A percentile compares a stretch with the other conserved stretches of the same genome.
Conservation (phyloP, 2,797 vertebrate genomes). For the Chiroxiphia lanceolata region DNA sequence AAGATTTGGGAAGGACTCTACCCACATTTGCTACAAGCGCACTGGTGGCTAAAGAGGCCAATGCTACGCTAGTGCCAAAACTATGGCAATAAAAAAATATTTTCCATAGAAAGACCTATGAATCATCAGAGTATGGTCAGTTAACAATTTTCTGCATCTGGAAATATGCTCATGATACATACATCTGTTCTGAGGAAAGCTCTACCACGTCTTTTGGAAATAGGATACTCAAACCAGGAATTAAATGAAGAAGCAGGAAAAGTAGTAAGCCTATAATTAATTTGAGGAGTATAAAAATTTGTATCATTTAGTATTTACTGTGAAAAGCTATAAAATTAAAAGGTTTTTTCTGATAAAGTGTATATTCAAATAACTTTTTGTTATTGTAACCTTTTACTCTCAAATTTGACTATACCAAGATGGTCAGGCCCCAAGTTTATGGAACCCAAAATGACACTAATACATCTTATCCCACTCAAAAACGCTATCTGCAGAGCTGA, state of each 20-base stretch:
- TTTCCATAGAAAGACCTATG: not conserved
- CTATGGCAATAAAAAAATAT: not conserved
- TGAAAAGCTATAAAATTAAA: not conserved
- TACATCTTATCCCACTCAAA: not conserved
- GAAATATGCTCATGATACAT: not conserved
- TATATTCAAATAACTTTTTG: not conserved
- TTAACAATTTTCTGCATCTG: not conserved
- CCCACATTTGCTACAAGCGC: too few relatives aligned
- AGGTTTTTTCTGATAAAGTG: not conserved
- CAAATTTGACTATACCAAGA: not conserved
- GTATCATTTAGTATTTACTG: not conserved
- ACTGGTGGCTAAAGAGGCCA: too few relatives aligned
- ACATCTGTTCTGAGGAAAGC: not conserved
- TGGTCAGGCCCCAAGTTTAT: not conserved
- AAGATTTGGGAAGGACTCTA: too few relatives aligned
- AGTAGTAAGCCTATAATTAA: not conserved
- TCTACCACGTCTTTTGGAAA: not conserved
- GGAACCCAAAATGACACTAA: not conserved
- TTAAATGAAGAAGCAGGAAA: not conserved
- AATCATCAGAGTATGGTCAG: not conserved
- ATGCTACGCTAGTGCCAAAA: not conserved
- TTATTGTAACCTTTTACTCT: not conserved
- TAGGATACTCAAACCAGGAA: not conserved
- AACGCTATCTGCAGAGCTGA: not conserved
- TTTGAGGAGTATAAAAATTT: not conserved